Conservation (phyloP, 2,888 invertebrate genomes). For the Athalia circularis region DNA sequence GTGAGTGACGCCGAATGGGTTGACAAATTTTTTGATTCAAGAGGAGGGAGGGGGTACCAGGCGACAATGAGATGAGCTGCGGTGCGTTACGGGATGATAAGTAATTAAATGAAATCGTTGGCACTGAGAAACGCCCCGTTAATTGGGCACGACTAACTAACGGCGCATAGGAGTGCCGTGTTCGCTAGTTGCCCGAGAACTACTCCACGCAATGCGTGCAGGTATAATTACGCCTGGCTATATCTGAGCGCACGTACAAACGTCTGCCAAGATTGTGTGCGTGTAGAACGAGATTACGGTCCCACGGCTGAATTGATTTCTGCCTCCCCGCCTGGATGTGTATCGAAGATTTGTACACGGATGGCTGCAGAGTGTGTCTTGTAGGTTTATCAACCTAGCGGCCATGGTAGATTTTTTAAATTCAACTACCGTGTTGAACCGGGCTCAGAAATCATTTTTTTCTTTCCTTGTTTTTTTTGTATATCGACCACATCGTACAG, state of each 20-base stretch:
- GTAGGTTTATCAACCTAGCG: slow-evolving; percentile 40
- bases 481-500: too few species aligned
- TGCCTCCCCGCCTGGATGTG: slow-evolving; percentile 39
- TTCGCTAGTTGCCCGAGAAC: slow-evolving; percentile 22
- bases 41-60: not conserved
- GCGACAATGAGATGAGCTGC: slow-evolving; percentile 3
- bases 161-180: slow-evolving; percentile 43
- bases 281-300: slow-evolving; percentile 66
- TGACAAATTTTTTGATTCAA: not conserved
- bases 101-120: slow-evolving; percentile 32
- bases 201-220: slow-evolving; percentile 43
- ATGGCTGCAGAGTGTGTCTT: slow-evolving; percentile 22
- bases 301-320: slow-evolving; percentile 68
- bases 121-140: slow-evolving; percentile 36
- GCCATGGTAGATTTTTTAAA: slow-evolving; percentile 28
- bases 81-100: slow-evolving; percentile 17
- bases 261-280: not conserved
- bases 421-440: slow-evolving; percentile 29
- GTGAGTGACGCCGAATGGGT: slow-evolving; percentile 4
- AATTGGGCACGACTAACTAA: slow-evolving; percentile 43
- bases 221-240: slow-evolving; percentile 40
- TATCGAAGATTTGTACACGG: slow-evolving; percentile 38
- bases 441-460: slow-evolving; percentile 22
- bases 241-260: slow-evolving; percentile 1
- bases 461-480: too few species aligned